phyloP scores from a whole-genome alignment of 2,797 vertebrate species.

The Acanthurus lineatus region DNA sequence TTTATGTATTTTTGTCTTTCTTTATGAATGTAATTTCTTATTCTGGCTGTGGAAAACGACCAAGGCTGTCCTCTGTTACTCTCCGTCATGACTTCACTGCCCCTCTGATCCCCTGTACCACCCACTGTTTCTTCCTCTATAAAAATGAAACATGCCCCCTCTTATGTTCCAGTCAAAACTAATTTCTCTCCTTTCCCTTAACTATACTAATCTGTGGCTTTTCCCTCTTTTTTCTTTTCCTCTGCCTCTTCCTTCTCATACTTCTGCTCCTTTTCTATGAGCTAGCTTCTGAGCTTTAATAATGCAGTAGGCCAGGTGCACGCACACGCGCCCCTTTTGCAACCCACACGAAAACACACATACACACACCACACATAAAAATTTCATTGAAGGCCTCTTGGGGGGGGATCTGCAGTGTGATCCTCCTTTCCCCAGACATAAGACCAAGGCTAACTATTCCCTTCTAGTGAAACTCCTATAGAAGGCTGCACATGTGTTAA shows the following conservation, averaged over 20 bases:
- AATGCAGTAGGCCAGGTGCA: slow-evolving; percentile 85
- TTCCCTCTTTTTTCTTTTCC: slow-evolving; percentile 27
- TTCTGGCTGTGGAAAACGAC: slow-evolving; percentile 10
- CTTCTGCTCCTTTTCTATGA: slow-evolving; percentile 63
- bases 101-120: slow-evolving; percentile 43
- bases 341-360: slow-evolving; percentile 67
- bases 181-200: slow-evolving; percentile 14
- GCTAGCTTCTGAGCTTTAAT: slow-evolving; percentile 78
- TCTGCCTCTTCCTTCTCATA: slow-evolving; percentile 51
- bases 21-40: slow-evolving; percentile 26
- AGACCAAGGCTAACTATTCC: slow-evolving; percentile 54
- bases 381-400: slow-evolving; percentile 79
- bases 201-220: slow-evolving; percentile 18
- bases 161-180: slow-evolving; percentile 47
- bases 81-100: slow-evolving; percentile 30
- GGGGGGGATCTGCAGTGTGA: slow-evolving; percentile 69
- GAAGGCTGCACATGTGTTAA: slow-evolving; percentile 38
- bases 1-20: neutral
- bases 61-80: neutral
- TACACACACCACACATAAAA: slow-evolving; percentile 75
- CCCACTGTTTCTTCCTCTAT: slow-evolving; percentile 35
- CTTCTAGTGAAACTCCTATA: slow-evolving; percentile 44
- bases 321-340: slow-evolving; percentile 71
- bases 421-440: slow-evolving; percentile 67
- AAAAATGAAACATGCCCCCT: slow-evolving; percentile 36